phyloP scores from a whole-genome alignment of 2,113 vertebrate species.

The Tursiops truncatus region DNA sequence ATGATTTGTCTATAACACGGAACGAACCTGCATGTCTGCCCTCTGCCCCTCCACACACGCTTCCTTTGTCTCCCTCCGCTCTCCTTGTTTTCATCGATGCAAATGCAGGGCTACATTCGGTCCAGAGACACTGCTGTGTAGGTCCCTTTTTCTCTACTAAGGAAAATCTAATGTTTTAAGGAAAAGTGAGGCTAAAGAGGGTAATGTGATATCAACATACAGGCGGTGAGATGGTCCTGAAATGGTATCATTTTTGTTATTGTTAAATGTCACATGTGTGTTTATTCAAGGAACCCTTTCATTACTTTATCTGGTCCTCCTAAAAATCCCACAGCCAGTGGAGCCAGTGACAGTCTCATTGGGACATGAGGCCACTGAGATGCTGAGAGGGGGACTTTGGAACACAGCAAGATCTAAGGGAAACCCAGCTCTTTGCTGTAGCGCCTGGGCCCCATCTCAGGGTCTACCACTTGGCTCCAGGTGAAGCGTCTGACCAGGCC shows the following conservation, averaged over 20 bases:
- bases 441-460: no score
- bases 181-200: neutral
- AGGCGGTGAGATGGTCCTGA: neutral
- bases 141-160: neutral
- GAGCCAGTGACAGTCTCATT: neutral
- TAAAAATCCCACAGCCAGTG: neutral
- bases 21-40: neutral
- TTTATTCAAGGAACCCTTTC: neutral
- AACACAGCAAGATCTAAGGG: neutral
- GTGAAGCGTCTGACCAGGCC: neutral
- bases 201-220: no score
- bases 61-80: neutral
- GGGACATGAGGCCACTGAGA: neutral
- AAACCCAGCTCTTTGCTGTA: neutral
- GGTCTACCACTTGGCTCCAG: no score
- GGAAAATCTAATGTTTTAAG: neutral
- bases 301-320: neutral
- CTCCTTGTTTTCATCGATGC: neutral
- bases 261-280: neutral
- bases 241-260: neutral
- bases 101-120: neutral
- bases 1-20: neutral
- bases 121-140: neutral
- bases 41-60: fast-evolving
- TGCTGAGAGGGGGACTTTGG: neutral